A percentile compares a stretch with the other conserved stretches of the same genome.
Conservation (phyloP, 2,888 invertebrate species). For the Auanema freiburgensis region DNA sequence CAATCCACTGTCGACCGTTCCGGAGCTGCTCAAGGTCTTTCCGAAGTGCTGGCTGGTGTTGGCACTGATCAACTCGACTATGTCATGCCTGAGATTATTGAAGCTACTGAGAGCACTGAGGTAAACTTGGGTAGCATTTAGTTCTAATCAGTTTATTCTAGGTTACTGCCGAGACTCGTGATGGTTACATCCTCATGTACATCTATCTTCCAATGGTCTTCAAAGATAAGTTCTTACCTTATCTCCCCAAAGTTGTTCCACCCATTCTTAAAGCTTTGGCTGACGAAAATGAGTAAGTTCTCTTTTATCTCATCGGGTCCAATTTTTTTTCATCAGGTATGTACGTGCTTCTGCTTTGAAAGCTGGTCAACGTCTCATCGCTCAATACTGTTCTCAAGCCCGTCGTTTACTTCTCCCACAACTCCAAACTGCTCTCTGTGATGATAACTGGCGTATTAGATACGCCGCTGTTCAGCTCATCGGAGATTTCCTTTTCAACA, state of each 20-base stretch:
- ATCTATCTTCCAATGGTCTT: slow-evolving; percentile 98
- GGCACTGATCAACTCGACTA: slow-evolving; percentile 91
- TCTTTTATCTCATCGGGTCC: not conserved
- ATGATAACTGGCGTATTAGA: slow-evolving; percentile 97
- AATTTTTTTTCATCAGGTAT: slow-evolving; percentile 69
- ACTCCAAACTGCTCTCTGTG: slow-evolving; percentile 79
- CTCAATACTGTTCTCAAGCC: slow-evolving; percentile 81
- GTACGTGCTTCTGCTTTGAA: slow-evolving; percentile 93
- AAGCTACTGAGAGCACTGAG: slow-evolving; percentile 61
- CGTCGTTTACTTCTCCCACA: slow-evolving; percentile 72
- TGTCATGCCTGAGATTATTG: slow-evolving; percentile 79
- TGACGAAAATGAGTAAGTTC: slow-evolving; percentile 83
- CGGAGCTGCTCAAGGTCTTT: slow-evolving; percentile 83
- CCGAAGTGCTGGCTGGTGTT: slow-evolving; percentile 83
- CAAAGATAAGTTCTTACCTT: slow-evolving; percentile 89
- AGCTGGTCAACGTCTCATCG: slow-evolving; percentile 94
- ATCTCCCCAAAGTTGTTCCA: slow-evolving; percentile 93
- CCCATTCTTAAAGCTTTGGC: slow-evolving; percentile 94
- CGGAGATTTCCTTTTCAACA: slow-evolving; percentile 90
- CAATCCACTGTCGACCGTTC: slow-evolving; percentile 89
- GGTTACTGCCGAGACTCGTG: slow-evolving; percentile 82
- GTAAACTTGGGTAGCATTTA: slow-evolving; percentile 64
- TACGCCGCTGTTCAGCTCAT: slow-evolving; percentile 88
- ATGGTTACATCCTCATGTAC: slow-evolving; percentile 99
- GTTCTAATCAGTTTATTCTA: slow-evolving; percentile 67